Percentiles rank a stretch among this genome's conserved stretches.
phyloP scores from a whole-genome alignment of 2,113 vertebrate genomes.

The Henicopernis longicauda region DNA sequence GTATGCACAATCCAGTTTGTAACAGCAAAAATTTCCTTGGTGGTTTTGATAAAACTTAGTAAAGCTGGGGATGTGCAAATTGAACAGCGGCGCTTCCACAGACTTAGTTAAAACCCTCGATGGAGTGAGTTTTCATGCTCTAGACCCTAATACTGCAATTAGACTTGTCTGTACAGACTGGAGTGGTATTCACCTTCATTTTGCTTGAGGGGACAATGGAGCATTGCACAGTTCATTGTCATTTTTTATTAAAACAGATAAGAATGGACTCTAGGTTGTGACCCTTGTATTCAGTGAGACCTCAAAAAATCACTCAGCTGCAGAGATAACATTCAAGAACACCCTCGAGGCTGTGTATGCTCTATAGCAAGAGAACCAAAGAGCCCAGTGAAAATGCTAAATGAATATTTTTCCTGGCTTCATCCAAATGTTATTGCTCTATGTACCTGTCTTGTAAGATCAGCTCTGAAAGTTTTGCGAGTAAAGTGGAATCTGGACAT shows the following conservation, averaged over 20 bases:
- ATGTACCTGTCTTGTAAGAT: conserved; percentile 24
- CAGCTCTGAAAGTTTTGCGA: background rate
- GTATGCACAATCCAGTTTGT: background rate
- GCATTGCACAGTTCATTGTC: conserved; percentile 62
- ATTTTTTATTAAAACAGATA: conserved; percentile 75
- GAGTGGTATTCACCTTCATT: conserved; percentile 1
- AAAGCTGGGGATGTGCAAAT: conserved; percentile 1
- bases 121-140: background rate
- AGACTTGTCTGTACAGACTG: conserved; percentile 20
- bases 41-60: conserved; percentile 8
- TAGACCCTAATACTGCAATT: background rate
- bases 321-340: conserved; percentile 70
- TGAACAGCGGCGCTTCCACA: background rate
- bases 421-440: background rate
- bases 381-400: background rate
- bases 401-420: background rate
- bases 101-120: background rate
- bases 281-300: conserved; percentile 68
- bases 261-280: conserved; percentile 68
- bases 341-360: conserved; percentile 3
- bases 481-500: background rate
- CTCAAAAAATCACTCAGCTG: conserved; percentile 68
- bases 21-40: conserved; percentile 48
- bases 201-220: conserved; percentile 49
- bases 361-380: conserved; percentile 11